phyloP scores from a whole-genome alignment of 1,140 invertebrate species.

The Lasioglossum baleicum region DNA sequence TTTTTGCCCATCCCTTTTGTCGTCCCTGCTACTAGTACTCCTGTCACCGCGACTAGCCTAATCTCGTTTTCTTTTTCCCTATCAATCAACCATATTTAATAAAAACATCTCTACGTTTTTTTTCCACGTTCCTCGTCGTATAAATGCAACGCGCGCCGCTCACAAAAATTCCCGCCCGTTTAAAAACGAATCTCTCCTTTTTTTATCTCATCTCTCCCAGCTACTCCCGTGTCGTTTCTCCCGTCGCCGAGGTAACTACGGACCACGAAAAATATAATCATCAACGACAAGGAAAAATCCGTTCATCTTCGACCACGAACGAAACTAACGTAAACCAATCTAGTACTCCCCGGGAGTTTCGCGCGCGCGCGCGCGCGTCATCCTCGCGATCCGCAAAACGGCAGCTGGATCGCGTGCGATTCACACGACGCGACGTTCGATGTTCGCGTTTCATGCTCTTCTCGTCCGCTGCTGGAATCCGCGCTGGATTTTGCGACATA shows the following conservation, averaged over 20 bases:
- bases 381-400: not conserved
- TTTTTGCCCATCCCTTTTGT: conserved; percentile 40
- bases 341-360: not conserved
- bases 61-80: conserved; percentile 44
- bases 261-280: not conserved
- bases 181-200: no score
- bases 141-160: no score
- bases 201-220: no score
- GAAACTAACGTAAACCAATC: not conserved
- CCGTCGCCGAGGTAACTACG: conserved; percentile 14
- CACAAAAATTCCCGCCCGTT: no score
- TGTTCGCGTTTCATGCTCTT: conserved; percentile 1
- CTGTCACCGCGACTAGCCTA: conserved; percentile 65
- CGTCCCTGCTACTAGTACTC: conserved; percentile 58
- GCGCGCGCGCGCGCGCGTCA: not conserved
- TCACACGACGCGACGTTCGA: not conserved
- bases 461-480: not conserved
- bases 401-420: conserved; percentile 7
- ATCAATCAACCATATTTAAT: conserved; percentile 56
- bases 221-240: conserved; percentile 11
- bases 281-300: conserved; percentile 11
- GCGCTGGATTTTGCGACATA: not conserved
- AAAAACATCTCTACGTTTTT: conserved; percentile 54
- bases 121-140: no score
- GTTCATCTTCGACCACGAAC: not conserved